phyloP scores from a whole-genome alignment of 1,140 invertebrate genomes.

The Drosophila nikananu region DNA sequence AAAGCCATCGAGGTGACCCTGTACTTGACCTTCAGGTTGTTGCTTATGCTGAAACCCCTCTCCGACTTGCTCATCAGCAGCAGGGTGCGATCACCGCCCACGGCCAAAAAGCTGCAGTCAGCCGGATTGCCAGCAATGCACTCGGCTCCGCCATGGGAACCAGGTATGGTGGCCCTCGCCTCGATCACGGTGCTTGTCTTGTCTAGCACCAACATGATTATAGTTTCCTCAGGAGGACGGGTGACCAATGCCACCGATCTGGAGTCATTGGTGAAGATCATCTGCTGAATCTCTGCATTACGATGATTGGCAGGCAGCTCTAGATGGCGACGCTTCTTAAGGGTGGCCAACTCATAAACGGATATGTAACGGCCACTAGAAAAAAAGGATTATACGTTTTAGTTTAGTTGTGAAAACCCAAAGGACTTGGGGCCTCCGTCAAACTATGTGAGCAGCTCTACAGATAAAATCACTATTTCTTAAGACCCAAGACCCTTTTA shows the following conservation, averaged over 20 bases:
- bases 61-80: slow-evolving; percentile 91
- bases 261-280: slow-evolving; percentile 91
- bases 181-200: slow-evolving; percentile 91
- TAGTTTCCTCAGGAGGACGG: slow-evolving; percentile 90
- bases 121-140: slow-evolving; percentile 87
- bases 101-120: slow-evolving; percentile 89
- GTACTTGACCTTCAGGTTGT: slow-evolving; percentile 90
- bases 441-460: no score
- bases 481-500: neutral
- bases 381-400: neutral
- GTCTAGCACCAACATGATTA: slow-evolving; percentile 91
- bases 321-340: slow-evolving; percentile 87
- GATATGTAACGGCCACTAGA: slow-evolving; percentile 69
- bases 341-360: slow-evolving; percentile 87
- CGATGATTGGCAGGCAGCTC: slow-evolving; percentile 86
- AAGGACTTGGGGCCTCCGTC: no score
- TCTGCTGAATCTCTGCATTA: slow-evolving; percentile 87
- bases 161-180: slow-evolving; percentile 87
- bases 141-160: slow-evolving; percentile 84
- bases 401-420: neutral
- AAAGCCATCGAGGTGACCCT: slow-evolving; percentile 88
- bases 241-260: slow-evolving; percentile 90
- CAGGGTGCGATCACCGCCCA: slow-evolving; percentile 89
- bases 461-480: no score
- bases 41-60: slow-evolving; percentile 89